These are phyloP conservation scores for Aldrovandia affinis DNA, from an alignment of 2,797 vertebrate genomes.

Conservation along the genomic window DNA sequence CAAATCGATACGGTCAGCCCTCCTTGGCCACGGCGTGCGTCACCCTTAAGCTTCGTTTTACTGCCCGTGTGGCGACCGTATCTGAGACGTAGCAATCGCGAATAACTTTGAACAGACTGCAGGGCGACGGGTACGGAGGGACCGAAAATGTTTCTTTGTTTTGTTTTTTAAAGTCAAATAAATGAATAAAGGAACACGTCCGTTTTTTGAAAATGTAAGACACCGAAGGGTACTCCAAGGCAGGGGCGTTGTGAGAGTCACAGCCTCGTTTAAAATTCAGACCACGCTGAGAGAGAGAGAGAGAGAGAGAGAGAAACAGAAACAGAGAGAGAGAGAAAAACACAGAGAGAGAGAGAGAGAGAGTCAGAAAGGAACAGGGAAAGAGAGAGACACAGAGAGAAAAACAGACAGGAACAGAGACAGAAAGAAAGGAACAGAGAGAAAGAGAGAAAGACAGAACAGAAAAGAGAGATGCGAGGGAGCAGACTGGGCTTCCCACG, in stretches of 20 bases:
- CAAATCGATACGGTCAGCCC: not conserved
- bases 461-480: not conserved
- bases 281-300: not conserved
- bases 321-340: not conserved
- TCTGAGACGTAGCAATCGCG: too few species aligned
- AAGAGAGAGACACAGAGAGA: not conserved
- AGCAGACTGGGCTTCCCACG: not conserved
- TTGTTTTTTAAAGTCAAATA: too few species aligned
- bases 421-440: not conserved
- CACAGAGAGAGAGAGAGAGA: not conserved
- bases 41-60: not conserved
- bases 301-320: not conserved
- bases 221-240: not conserved
- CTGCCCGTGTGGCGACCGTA: not conserved
- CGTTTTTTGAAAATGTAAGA: not conserved
- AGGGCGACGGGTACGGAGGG: not conserved
- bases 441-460: not conserved
- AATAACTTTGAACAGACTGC: too few species aligned
- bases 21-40: constrained; percentile 7
- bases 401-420: not conserved
- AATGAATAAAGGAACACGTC: not conserved
- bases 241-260: not conserved
- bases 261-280: not conserved
- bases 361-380: not conserved
- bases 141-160: not conserved